Base-by-base conservation (phyloP, 2,113 vertebrate species). In the Verasper variegatus region DNA sequence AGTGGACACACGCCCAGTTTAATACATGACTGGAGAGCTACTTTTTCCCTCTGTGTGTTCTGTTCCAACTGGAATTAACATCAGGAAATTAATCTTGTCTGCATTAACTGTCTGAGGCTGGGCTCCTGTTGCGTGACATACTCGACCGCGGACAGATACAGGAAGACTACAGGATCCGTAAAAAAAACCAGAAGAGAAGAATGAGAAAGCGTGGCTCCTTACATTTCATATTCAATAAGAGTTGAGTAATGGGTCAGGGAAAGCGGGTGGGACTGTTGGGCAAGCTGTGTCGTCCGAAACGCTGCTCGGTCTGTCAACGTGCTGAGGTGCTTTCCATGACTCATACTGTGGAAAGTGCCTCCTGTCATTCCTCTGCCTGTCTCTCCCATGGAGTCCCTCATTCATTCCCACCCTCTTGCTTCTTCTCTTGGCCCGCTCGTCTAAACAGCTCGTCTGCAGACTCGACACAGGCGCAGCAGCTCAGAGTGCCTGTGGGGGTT, bases 81-180 rank as follows among this genome's bases (percentile, higher is more conserved):
- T 90, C 86, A 92, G 91, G 91, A 92, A 92, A 91, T 93, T 26
- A 93, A 91, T 89, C 79, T 87, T 84, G 91, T 89, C 91, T 91
- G 89, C 79, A 69, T 89, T 86, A 86, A 85, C 80, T 65, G 88
- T 92, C 88, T 92, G 86, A 79, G 71, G 80, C 84, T 49, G 72
- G 26, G 78, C 83, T 85, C 84, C 86, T 15, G 61, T 79, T 84
- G 88, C 82, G 74, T 90, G 89, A 91, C 81, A 87, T 68, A 64
- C 82, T 84, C 24, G 17, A 80, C 81, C 12, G 9, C 49, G 71
- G 76, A 72, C 77, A 88, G 90, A 79, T 75, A 77, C 76, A 71
- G 45, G 68, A 76, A 74, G 75, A 70, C 69, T 12, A 35, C 74
- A 68, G 54, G 74, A 49, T 31, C 68, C 31, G 60, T 47, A 65